These are phyloP conservation scores for Penelope pileata DNA, from an alignment of 2,113 vertebrate genomes.

Conservation along the genomic window DNA sequence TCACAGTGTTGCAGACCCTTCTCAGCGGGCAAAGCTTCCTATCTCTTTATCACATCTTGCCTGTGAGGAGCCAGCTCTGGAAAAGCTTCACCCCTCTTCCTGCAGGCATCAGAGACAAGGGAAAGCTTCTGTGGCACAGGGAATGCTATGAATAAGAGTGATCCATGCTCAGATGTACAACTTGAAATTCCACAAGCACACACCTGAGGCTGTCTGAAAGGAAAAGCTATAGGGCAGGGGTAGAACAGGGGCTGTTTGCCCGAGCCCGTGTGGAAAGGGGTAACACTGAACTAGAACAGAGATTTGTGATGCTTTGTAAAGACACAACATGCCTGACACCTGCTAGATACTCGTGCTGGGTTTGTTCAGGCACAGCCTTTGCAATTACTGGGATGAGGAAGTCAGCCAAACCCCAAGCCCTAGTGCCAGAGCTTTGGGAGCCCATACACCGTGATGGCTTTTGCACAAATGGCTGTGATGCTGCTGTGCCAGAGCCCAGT, in stretches of 20 bases:
- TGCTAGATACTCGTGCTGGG: background rate
- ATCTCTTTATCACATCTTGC: background rate
- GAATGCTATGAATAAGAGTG: background rate
- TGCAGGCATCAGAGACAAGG: background rate
- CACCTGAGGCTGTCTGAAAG: background rate
- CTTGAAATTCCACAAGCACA: background rate
- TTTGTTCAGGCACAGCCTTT: background rate
- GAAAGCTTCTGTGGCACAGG: background rate
- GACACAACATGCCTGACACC: background rate
- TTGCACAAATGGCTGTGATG: background rate
- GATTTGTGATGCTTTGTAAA: background rate
- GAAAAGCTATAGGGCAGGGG: background rate
- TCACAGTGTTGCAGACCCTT: background rate
- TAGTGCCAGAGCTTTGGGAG: background rate
- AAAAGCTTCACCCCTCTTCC: background rate
- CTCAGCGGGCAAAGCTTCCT: background rate
- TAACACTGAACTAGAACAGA: rapidly evolving
- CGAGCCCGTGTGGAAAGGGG: background rate
- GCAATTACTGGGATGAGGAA: background rate
- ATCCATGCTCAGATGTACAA: background rate
- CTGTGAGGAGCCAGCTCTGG: background rate
- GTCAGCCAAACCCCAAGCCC: background rate
- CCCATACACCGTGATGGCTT: background rate
- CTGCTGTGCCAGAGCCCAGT: background rate
- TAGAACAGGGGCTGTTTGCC: background rate